Conservation (phyloP, 1,140 invertebrate genomes). For the Drosophila miranda region DNA sequence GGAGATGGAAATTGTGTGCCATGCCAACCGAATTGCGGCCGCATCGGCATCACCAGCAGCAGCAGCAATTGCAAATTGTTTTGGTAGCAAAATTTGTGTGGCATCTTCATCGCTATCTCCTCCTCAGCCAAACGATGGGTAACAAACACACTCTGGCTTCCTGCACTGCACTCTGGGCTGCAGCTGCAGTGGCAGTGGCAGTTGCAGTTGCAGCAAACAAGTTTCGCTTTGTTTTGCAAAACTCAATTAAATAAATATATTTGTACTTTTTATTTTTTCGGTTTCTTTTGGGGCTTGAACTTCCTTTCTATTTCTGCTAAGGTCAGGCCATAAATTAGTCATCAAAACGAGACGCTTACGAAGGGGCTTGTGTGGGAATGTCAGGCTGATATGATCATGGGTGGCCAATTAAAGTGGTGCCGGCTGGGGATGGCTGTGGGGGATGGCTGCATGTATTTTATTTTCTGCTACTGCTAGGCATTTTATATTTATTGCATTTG, state of each 20-base stretch:
- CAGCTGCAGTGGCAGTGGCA: conserved; percentile 7
- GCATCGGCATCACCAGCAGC: conserved; percentile 41
- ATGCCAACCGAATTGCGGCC: conserved; percentile 64
- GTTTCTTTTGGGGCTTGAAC: conserved; percentile 26
- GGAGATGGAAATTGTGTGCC: conserved; percentile 54
- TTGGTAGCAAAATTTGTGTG: conserved; percentile 63
- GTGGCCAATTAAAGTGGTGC: neutral
- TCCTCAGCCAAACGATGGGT: conserved; percentile 23
- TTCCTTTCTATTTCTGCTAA: conserved; percentile 48
- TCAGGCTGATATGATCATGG: neutral
- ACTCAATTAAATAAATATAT: conserved; percentile 57
- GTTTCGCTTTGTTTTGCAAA: conserved; percentile 47
- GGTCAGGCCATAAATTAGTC: conserved; percentile 34
- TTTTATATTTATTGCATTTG: no score
- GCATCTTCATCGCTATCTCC: conserved; percentile 28
- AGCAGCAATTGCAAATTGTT: conserved; percentile 76
- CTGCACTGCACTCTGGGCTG: conserved; percentile 4
- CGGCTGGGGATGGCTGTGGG: neutral
- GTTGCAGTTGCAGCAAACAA: conserved; percentile 35
- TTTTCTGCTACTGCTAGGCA: no score
- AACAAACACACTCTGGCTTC: conserved; percentile 30
- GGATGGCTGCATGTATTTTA: no score
- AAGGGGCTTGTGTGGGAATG: neutral
- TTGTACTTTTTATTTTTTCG: conserved; percentile 6
- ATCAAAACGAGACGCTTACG: neutral